These are phyloP conservation scores for Elegia similella DNA, from an alignment of 2,888 invertebrate genomes.

Conservation along the genomic window DNA sequence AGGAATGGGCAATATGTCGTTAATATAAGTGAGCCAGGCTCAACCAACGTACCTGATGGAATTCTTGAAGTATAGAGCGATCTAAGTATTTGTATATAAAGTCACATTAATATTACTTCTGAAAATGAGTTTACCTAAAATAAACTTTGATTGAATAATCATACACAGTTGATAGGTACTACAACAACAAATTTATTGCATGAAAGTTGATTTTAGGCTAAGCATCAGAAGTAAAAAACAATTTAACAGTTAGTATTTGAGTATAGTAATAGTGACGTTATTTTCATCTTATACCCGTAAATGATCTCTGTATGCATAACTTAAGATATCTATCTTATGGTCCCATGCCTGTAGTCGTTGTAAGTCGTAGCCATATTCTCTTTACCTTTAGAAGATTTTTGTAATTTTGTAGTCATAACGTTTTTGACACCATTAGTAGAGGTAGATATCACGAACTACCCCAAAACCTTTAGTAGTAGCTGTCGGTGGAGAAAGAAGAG, in stretches of 20 bases:
- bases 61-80: neutral
- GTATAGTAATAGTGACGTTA: neutral
- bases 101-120: too few species aligned
- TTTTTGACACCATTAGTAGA: conserved; percentile 18
- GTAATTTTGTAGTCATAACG: conserved; percentile 28
- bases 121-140: too few species aligned
- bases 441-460: neutral
- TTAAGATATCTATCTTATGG: neutral
- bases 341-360: conserved; percentile 2
- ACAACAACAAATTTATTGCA: too few species aligned
- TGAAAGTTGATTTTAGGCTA: too few species aligned
- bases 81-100: too few species aligned
- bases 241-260: neutral
- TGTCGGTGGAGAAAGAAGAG: neutral
- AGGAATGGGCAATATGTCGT: neutral
- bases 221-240: too few species aligned
- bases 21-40: neutral
- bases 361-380: neutral
- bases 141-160: too few species aligned
- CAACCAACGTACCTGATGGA: conserved; percentile 5
- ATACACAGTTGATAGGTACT: too few species aligned
- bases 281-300: conserved; percentile 5
- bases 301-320: conserved; percentile 5
- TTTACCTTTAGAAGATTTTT: conserved; percentile 23
- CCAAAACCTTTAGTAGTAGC: neutral